Base-by-base conservation (phyloP, 2,113 vertebrate species). In the Archilochus colubris region DNA sequence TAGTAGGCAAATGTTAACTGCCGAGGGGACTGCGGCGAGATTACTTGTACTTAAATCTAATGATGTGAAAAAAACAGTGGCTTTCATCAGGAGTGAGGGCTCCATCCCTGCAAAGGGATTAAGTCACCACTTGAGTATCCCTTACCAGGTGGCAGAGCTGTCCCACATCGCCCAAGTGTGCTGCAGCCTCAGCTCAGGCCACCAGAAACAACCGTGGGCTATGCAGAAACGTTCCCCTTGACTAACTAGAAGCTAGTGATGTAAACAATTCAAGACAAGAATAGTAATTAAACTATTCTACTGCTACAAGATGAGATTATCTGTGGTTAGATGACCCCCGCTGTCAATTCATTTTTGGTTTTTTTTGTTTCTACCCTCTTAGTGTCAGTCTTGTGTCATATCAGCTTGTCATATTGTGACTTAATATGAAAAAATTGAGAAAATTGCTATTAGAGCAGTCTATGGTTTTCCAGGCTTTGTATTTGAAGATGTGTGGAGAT, bases 1-100 rank as follows among this genome's bases (percentile, higher is more conserved):
- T 0, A 17, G 44, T 4, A 0, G 1, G 1, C 4, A 2, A 20
- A 9, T 4, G 11, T 9, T 48, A 4, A 4, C 40, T n/a, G 44
- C 25, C 4, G 3, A 19, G 28, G 46, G 40, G 31, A 1, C 58
- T 48, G 30, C 55, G 36, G 61, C 6, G 1, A 19, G 11, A 21
- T 31, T 9, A 33, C 67, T 73, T 36, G 14, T 19, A 3, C 14
- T 83, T 44, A 33, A 74, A 46, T 77, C 17, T 48, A 27, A 44
- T 53, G 12, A 31, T 1, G 1, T 13, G 27, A 20, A 31, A n/a
- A 23, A 13, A 46, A 24, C 9, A 2, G 12, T 27, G 73, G 21
- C 27, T 67, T 75, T 67, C 33, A 4, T 31, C 20, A 14, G 33
- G 33, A 2, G 2, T 6, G 33, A 16, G 10, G 28, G 20, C 77